Conservation (phyloP, 2,113 vertebrate genomes). For the Microcebus murinus region DNA sequence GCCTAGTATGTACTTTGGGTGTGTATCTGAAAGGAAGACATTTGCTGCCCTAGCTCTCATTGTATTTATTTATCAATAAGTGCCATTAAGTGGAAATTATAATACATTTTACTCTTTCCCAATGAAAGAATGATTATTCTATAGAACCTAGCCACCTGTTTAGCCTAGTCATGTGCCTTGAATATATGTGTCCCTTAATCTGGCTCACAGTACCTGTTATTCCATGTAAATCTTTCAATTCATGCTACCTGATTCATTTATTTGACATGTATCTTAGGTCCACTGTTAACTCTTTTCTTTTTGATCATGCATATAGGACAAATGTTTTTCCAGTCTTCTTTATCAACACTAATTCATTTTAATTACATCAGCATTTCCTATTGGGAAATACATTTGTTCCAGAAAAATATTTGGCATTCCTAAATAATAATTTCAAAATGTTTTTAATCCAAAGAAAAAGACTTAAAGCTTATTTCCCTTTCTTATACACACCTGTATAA, state of each 20-base stretch:
- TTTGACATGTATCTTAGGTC: background rate
- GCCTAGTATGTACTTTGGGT: background rate
- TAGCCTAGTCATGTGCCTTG: slow-evolving; percentile 71
- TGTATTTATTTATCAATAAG: slow-evolving; percentile 50
- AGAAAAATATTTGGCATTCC: slow-evolving; percentile 48
- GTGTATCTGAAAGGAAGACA: slow-evolving; percentile 53
- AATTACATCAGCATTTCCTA: slow-evolving; percentile 57
- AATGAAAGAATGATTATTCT: slow-evolving; percentile 47
- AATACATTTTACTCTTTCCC: slow-evolving; percentile 38
- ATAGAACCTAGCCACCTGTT: slow-evolving; percentile 52
- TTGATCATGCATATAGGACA: background rate
- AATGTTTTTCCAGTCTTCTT: slow-evolving; percentile 30
- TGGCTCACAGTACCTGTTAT: slow-evolving; percentile 21
- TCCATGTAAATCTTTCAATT: background rate
- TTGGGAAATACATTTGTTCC: slow-evolving; percentile 6
- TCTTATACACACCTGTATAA: slow-evolving; percentile 63
- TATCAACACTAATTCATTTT: slow-evolving; percentile 62
- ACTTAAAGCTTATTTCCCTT: slow-evolving; percentile 56
- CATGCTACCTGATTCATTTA: slow-evolving; percentile 20
- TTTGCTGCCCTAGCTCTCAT: slow-evolving; percentile 39
- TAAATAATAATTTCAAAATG: slow-evolving; percentile 52
- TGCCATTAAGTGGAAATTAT: slow-evolving; percentile 56
- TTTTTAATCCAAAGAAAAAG: slow-evolving; percentile 48
- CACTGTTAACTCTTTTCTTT: background rate
- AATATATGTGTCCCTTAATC: slow-evolving; percentile 39